Base-by-base conservation (phyloP, 2,888 invertebrate genomes). In the Helicoverpa assulta region DNA sequence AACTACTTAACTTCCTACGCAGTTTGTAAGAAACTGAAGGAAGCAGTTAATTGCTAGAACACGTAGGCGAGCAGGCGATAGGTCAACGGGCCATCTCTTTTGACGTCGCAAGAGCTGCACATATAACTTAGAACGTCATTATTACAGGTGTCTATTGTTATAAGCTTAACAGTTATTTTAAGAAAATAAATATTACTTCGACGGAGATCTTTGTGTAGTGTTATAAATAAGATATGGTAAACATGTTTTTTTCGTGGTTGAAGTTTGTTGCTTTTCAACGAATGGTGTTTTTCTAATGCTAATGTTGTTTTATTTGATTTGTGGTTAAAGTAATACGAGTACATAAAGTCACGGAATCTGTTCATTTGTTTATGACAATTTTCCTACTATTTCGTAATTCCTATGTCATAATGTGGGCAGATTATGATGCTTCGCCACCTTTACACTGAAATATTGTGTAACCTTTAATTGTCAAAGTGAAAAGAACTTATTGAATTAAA, bases 41-140 rank as follows among this genome's bases (percentile, higher is more conserved):
- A 67, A 67, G 63, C 66, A 26, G 60, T 77, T 77, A 80, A 80
- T 77, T 76, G 58, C 63, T 29, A 51, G 19, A 16, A 54, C 58
- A 63, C 57, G 70, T 60, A 71, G 62, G 61, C 71, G 70, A 62
- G 40, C 33, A 61, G 53, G 80, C 70, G 55, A 76, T 70, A 76
- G 81, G 77, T 77, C 78, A 77, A 53, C 52, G 54, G 57, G 77
- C 53, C 77, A 64, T 60, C 66, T 80, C 51, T 69, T 64, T 56
- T 21, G 52, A 58, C 54, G 73, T 52, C 43, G 52, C 21, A 69
- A 5, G 40, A 19, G 47, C 19, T 55, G 8, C 52, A 8, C 8
- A 61, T 51, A 59, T 53, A 59, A 53, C 52, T 10, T 58, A 77
- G 29, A 52, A 73, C 52, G 29, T 60, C 33, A 74, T 67, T 51